Evolutionary conservation across 1,140 invertebrate genomes (phyloP).

Genomic region (Wasmannia auropunctata): DNA sequence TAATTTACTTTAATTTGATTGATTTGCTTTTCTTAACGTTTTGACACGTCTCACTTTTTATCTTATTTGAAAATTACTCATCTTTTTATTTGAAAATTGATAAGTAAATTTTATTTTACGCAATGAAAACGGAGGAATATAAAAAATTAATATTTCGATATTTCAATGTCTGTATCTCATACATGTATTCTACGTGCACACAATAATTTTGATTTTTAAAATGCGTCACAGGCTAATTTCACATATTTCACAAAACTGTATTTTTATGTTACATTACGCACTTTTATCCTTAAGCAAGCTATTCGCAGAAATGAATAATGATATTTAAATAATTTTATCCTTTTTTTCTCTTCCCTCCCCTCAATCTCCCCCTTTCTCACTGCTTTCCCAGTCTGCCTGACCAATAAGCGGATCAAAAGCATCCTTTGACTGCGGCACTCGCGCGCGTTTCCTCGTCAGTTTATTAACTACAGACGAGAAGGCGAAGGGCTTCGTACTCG

Average conservation of each 20-base stretch:
- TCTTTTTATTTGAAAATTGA: neutral
- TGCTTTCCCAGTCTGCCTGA: constrained; percentile 47
- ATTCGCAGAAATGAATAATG: constrained; percentile 9
- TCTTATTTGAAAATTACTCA: neutral
- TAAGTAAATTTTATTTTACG: constrained; percentile 4
- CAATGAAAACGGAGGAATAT: neutral
- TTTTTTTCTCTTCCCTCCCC: constrained; percentile 9
- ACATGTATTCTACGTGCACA: neutral
- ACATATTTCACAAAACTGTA: neutral
- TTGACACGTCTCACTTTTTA: neutral
- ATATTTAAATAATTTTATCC: constrained; percentile 28
- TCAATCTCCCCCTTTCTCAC: constrained; percentile 17
- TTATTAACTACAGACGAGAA: constrained; percentile 67
- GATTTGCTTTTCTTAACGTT: constrained; percentile 16
- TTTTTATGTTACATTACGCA: neutral
- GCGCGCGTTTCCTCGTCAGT: constrained; percentile 68
- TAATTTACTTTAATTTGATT: neutral
- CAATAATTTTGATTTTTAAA: neutral
- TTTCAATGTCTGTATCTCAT: neutral
- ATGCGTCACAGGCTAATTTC: neutral
- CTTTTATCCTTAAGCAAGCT: neutral
- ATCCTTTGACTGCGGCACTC: constrained; percentile 66
- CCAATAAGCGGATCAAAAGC: constrained; percentile 69
- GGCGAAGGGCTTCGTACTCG: constrained; percentile 6
- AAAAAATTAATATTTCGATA: neutral